phyloP scores from a whole-genome alignment of 2,888 invertebrate species.

The Sympetrum striolatum region DNA sequence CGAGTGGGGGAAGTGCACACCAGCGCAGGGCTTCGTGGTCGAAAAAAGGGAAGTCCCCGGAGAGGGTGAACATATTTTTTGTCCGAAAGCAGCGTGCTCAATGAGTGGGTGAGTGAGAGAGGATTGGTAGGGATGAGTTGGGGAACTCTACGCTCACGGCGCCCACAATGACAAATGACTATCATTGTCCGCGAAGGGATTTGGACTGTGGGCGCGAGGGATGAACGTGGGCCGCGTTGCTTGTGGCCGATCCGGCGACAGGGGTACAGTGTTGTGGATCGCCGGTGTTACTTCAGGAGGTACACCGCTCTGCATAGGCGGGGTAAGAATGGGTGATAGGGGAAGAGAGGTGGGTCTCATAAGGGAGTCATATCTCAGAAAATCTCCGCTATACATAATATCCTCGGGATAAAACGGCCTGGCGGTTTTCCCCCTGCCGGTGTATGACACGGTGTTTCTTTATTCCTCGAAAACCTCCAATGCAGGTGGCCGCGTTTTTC shows the following conservation, averaged over 20 bases:
- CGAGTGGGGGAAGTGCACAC: not conserved
- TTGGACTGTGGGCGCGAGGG: constrained; percentile 21
- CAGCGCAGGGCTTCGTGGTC: not conserved
- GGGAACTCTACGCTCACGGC: constrained; percentile 29
- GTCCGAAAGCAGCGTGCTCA: constrained; percentile 3
- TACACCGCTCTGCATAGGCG: not conserved
- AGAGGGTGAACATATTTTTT: not conserved
- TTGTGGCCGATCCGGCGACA: not conserved
- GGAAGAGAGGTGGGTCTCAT: not conserved
- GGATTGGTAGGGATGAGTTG: not conserved
- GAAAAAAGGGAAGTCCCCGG: not conserved
- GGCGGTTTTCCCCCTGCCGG: not conserved
- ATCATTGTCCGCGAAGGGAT: constrained; percentile 32
- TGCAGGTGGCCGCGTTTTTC: not conserved
- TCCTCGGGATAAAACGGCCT: not conserved
- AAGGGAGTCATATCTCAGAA: not conserved
- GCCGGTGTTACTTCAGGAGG: constrained; percentile 13
- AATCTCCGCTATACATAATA: not conserved
- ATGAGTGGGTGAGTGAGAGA: constrained; percentile 18
- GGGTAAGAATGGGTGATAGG: not conserved
- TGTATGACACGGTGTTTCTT: not conserved
- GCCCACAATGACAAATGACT: constrained; percentile 42
- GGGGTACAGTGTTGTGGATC: constrained; percentile 9
- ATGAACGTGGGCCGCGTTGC: constrained; percentile 19
- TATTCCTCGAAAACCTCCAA: not conserved